phyloP scores from a whole-genome alignment of 2,797 vertebrate species.

The Ptychobarbus kaznakovi region DNA sequence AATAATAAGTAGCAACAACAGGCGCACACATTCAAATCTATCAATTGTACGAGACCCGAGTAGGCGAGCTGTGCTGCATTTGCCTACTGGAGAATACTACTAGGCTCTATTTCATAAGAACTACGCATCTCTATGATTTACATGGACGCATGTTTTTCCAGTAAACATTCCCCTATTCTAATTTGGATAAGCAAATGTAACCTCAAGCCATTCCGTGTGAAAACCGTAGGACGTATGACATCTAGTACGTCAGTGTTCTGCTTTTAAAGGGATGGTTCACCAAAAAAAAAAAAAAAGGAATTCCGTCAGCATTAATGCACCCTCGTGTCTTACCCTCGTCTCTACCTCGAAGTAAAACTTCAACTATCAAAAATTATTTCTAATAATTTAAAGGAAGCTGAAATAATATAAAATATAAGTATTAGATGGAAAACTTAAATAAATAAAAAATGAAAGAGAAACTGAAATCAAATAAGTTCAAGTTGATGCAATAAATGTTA shows the following conservation, averaged over 20 bases:
- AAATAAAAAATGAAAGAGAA: background rate
- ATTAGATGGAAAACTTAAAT: background rate
- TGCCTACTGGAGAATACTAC: slow-evolving; percentile 17
- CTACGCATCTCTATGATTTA: slow-evolving; percentile 23
- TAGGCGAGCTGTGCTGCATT: background rate
- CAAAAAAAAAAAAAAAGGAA: background rate
- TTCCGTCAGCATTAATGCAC: background rate
- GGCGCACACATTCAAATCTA: background rate
- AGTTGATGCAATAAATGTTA: background rate
- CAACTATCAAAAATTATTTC: background rate
- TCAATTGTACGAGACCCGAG: background rate
- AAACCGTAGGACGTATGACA: background rate
- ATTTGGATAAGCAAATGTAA: slow-evolving; percentile 61
- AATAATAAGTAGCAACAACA: slow-evolving; percentile 38
- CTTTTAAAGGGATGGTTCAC: background rate
- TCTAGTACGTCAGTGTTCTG: background rate
- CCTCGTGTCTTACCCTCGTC: no score
- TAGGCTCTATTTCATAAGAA: slow-evolving; percentile 4
- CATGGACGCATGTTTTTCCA: slow-evolving; percentile 34
- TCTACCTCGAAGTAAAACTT: no score
- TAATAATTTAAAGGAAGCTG: background rate
- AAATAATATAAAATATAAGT: background rate
- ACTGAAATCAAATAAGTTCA: background rate
- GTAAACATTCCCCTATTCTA: slow-evolving; percentile 34
- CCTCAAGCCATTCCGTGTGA: background rate